Percentiles rank a stretch among this genome's conserved stretches.
Conservation (phyloP, 2,888 invertebrate species). For the Trissolcus japonicus region DNA sequence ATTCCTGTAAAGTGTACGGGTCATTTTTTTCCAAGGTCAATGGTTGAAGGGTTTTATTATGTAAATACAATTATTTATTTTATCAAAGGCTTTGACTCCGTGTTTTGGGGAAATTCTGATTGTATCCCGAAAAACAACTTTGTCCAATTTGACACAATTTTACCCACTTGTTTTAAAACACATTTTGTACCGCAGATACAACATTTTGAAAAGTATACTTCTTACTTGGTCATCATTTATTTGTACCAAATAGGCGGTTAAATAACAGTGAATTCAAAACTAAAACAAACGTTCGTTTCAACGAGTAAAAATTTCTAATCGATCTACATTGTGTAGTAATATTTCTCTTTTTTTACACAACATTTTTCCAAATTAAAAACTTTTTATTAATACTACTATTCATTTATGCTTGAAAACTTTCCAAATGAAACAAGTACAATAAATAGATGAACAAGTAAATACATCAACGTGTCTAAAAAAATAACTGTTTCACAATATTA, state of each 20-base stretch:
- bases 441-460: conserved; percentile 12
- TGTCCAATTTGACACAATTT: conserved; percentile 49
- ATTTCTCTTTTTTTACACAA: no score
- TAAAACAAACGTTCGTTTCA: no score
- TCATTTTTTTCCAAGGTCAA: no score
- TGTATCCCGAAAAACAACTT: conserved; percentile 43
- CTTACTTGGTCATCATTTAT: no score
- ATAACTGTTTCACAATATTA: conserved; percentile 31
- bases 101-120: conserved; percentile 24
- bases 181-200: not conserved
- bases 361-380: conserved; percentile 15
- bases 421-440: conserved; percentile 30
- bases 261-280: no score
- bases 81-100: conserved; percentile 38
- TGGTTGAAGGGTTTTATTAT: no score
- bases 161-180: conserved; percentile 30
- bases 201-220: not conserved
- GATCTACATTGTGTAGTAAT: not conserved
- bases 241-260: no score
- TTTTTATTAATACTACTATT: not conserved
- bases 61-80: conserved; percentile 47
- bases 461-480: conserved; percentile 15
- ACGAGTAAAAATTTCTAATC: not conserved
- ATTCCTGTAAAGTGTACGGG: no score
- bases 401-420: not conserved